Percentiles rank a stretch among this genome's conserved stretches.
phyloP scores from a whole-genome alignment of 2,113 vertebrate genomes.

The Sinosuthora webbiana region DNA sequence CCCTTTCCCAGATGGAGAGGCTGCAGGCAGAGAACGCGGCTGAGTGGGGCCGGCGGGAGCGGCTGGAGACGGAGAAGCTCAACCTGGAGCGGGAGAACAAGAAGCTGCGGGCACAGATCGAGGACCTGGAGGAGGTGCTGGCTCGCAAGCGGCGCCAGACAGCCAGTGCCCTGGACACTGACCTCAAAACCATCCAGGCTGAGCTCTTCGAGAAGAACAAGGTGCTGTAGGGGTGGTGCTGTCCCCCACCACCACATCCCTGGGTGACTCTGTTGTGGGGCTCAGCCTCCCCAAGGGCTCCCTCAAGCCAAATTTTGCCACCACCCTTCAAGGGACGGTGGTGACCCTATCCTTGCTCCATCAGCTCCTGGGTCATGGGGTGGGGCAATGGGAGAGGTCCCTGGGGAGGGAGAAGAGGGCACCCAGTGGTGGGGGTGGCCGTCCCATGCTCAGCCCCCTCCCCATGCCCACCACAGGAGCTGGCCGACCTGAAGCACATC shows the following conservation, averaged over 20 bases:
- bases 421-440: fast-evolving
- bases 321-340: neutral
- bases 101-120: conserved; percentile 89
- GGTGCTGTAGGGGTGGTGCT: conserved; percentile 65
- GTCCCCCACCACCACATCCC: fast-evolving
- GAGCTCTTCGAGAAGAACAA: conserved; percentile 96
- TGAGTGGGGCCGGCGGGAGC: conserved; percentile 93
- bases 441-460: neutral
- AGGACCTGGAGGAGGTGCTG: conserved; percentile 93
- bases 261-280: neutral
- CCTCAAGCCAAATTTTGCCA: neutral
- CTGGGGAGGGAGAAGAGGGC: neutral
- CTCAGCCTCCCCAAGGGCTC: neutral
- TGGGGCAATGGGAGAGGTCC: neutral
- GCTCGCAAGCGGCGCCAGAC: conserved; percentile 89
- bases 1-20: conserved; percentile 86
- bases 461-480: conserved; percentile 73
- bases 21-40: conserved; percentile 94
- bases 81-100: conserved; percentile 96
- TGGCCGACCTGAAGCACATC: conserved; percentile 90
- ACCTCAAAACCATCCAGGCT: conserved; percentile 90
- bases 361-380: neutral
- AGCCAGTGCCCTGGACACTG: conserved; percentile 86
- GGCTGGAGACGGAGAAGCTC: conserved; percentile 94
- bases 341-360: neutral